Evolutionary conservation across 2,113 vertebrate genomes (phyloP).

Genomic region (Dicaeum eximium): DNA sequence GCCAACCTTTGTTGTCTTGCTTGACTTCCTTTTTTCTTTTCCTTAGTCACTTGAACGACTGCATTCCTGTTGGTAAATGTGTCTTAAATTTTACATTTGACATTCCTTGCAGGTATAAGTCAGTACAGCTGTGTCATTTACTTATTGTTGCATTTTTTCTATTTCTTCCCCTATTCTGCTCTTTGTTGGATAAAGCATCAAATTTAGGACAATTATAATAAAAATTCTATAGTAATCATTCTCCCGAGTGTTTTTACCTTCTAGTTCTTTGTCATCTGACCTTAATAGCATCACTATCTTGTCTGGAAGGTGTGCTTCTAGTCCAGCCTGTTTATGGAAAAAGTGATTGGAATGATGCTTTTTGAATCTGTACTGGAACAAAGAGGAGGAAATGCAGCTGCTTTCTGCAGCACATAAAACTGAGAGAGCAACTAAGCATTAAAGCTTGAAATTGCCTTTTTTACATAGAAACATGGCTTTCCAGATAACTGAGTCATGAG

Average conservation of each 20-base stretch:
- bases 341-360: neutral
- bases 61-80: neutral
- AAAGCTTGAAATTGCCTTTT: neutral
- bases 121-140: neutral
- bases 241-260: neutral
- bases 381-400: neutral
- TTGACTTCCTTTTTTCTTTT: neutral
- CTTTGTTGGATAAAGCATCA: neutral
- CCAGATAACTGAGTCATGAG: neutral
- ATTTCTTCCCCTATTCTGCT: neutral
- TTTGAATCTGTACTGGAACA: neutral
- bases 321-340: neutral
- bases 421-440: neutral
- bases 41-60: neutral
- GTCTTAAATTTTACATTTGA: neutral
- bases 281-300: neutral
- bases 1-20: neutral
- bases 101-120: neutral
- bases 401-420: neutral
- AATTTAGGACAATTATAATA: neutral
- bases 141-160: neutral
- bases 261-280: neutral
- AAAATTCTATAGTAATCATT: neutral
- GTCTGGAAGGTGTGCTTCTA: neutral
- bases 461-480: neutral